These are phyloP conservation scores for Petroica traversi DNA, from an alignment of 2,113 vertebrate genomes.

Conservation along the genomic window DNA sequence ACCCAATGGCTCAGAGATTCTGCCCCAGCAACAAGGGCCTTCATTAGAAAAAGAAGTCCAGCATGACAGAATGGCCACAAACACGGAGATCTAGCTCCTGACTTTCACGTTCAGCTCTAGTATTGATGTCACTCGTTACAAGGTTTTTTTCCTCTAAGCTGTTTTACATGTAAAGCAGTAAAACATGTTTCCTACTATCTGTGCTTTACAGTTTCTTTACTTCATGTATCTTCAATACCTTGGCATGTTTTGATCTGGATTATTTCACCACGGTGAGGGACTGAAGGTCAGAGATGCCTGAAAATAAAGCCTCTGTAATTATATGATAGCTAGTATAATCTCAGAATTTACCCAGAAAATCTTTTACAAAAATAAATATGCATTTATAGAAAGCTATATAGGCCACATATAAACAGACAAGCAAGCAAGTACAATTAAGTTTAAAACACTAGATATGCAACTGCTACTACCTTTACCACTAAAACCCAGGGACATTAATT, in stretches of 20 bases:
- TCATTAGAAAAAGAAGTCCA: neutral
- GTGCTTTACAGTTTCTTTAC: neutral
- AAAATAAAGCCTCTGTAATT: neutral
- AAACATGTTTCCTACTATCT: neutral
- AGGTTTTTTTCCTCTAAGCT: neutral
- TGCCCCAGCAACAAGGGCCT: neutral
- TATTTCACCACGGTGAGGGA: neutral
- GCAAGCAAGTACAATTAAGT: neutral
- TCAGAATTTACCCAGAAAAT: neutral
- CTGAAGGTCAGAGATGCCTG: neutral
- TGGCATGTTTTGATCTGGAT: neutral
- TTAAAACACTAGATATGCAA: neutral
- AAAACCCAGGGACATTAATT: neutral
- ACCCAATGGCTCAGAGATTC: neutral
- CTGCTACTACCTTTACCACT: neutral
- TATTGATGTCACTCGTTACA: neutral
- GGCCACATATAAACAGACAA: neutral
- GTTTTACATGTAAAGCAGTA: neutral
- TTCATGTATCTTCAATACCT: neutral
- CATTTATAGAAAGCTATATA: neutral
- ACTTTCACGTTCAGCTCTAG: neutral
- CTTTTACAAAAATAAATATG: neutral
- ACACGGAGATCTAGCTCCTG: neutral
- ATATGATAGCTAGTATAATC: neutral
- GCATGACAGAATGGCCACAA: neutral